Evolutionary conservation across 2,888 invertebrate species (phyloP).

Genomic region (Margaritifera margaritifera): DNA sequence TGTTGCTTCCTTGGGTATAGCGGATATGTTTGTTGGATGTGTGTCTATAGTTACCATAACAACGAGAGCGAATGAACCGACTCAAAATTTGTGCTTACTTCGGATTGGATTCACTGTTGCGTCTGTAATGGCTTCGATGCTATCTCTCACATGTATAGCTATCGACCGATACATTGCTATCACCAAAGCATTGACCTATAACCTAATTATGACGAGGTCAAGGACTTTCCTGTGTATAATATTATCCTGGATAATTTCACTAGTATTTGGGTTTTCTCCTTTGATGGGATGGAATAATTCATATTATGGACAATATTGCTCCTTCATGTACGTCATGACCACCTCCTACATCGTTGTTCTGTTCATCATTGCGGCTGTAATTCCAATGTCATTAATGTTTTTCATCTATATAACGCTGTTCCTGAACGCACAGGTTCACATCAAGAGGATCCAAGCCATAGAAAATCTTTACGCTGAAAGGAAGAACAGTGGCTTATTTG

Average conservation of each 20-base stretch:
- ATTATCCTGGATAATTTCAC: conserved; percentile 44
- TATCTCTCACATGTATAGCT: conserved; percentile 55
- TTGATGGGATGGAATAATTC: conserved; percentile 54
- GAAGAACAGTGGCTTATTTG: conserved; percentile 29
- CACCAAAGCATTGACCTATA: conserved; percentile 49
- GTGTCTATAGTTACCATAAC: conserved; percentile 50
- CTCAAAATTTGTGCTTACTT: conserved; percentile 41
- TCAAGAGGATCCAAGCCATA: conserved; percentile 48
- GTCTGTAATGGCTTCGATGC: conserved; percentile 44
- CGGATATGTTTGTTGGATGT: conserved; percentile 53
- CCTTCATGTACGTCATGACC: conserved; percentile 48
- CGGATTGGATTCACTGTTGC: conserved; percentile 49
- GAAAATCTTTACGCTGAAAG: conserved; percentile 36
- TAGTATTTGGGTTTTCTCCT: conserved; percentile 53
- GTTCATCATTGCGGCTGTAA: conserved; percentile 32
- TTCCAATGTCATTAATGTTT: conserved; percentile 50
- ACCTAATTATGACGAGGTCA: conserved; percentile 41
- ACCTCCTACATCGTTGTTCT: conserved; percentile 44
- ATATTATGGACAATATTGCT: conserved; percentile 46
- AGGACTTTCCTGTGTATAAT: conserved; percentile 37
- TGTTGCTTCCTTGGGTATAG: conserved; percentile 47
- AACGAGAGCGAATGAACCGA: conserved; percentile 37
- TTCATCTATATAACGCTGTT: conserved; percentile 45
- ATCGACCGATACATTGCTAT: conserved; percentile 61
- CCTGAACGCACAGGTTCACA: conserved; percentile 46